Conservation (phyloP, 2,888 invertebrate genomes). For the Aradus depressus region DNA sequence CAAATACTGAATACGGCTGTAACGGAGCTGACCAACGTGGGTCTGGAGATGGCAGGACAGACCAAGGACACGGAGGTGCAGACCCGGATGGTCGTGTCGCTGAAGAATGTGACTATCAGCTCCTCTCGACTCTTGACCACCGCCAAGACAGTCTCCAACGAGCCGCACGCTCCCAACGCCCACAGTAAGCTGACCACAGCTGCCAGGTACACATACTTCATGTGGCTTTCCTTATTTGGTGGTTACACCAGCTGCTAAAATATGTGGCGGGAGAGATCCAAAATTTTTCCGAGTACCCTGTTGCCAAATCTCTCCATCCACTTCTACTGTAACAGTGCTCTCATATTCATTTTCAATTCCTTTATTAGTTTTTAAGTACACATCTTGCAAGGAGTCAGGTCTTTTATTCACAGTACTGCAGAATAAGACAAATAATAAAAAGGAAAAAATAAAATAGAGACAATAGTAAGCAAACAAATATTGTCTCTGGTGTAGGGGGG, state of each 20-base stretch:
- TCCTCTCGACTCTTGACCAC: conserved; percentile 76
- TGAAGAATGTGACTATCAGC: conserved; percentile 77
- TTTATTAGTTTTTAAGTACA: too few relatives aligned
- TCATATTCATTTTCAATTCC: too few relatives aligned
- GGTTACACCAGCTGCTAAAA: neutral
- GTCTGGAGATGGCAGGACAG: conserved; percentile 77
- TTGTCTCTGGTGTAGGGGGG: too few relatives aligned
- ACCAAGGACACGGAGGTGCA: conserved; percentile 63
- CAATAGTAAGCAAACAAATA: too few relatives aligned
- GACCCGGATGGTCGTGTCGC: conserved; percentile 70
- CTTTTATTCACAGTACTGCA: too few relatives aligned
- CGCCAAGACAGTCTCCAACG: conserved; percentile 80
- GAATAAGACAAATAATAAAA: too few relatives aligned
- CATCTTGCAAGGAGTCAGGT: too few relatives aligned
- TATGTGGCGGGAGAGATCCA: neutral
- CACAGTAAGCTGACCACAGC: conserved; percentile 81
- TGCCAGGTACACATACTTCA: conserved; percentile 46
- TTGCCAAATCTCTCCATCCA: too few relatives aligned
- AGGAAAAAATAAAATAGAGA: too few relatives aligned
- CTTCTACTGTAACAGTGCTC: too few relatives aligned
- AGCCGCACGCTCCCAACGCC: conserved; percentile 79
- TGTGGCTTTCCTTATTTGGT: neutral
- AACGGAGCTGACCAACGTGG: conserved; percentile 61
- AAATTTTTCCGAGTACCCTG: too few relatives aligned
- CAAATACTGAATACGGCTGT: conserved; percentile 68